Conservation (phyloP, 2,113 vertebrate species). For the Butastur rufipennis region DNA sequence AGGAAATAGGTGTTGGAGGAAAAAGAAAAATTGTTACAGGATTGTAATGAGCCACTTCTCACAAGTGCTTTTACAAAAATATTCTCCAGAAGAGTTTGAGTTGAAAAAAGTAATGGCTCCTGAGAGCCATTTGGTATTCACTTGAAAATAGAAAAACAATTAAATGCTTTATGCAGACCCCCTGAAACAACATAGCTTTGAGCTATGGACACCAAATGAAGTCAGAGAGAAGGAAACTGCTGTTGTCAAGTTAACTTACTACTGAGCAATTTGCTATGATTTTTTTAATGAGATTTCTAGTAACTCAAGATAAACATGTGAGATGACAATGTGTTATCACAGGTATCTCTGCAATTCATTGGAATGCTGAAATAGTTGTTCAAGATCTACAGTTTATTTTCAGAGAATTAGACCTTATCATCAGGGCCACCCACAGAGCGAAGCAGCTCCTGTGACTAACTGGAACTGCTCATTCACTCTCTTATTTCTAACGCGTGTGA, state of each 20-base stretch:
- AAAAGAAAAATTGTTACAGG: not conserved
- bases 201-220: not conserved
- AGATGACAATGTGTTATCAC: not conserved
- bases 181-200: not conserved
- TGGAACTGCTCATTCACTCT: not conserved
- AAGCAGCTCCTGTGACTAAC: not conserved
- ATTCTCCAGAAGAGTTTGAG: not conserved
- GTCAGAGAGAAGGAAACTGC: not conserved
- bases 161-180: not conserved
- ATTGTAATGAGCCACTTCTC: not conserved
- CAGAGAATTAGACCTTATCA: not conserved
- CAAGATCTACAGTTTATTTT: not conserved
- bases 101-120: not conserved
- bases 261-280: not conserved
- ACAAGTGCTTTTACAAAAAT: not conserved
- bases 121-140: not conserved
- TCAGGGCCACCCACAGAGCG: not conserved
- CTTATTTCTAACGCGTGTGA: rapidly evolving
- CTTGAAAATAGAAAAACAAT: not conserved
- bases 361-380: not conserved
- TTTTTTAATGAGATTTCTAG: not conserved
- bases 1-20: not conserved
- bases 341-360: not conserved
- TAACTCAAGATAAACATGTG: not conserved
- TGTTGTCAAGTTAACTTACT: not conserved